phyloP scores from a whole-genome alignment of 2,113 vertebrate species.

The Oxyruncus cristatus region DNA sequence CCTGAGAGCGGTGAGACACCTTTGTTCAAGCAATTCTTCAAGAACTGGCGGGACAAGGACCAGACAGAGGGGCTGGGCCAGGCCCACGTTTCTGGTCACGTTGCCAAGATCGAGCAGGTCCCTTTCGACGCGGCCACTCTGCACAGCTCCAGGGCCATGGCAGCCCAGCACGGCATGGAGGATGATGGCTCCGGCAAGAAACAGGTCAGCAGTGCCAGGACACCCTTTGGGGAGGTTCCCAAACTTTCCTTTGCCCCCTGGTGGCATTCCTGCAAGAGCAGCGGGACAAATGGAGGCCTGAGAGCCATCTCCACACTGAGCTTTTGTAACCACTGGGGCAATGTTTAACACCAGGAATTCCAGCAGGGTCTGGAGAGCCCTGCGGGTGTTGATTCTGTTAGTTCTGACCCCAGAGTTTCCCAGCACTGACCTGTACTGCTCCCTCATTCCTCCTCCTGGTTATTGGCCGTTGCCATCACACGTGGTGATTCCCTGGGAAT shows the following conservation, averaged over 20 bases:
- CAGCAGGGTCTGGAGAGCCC: neutral
- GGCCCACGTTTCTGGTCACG: conserved; percentile 86
- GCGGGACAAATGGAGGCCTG: rapidly evolving
- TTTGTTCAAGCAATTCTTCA: conserved; percentile 98
- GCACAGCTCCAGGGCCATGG: conserved; percentile 90
- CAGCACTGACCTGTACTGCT: neutral
- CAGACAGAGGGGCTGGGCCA: conserved; percentile 89
- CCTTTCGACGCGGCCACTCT: conserved; percentile 87
- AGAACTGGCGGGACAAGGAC: conserved; percentile 93
- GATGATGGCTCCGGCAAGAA: conserved; percentile 90
- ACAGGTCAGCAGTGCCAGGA: conserved; percentile 63
- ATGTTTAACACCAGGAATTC: neutral
- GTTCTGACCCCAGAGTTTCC: neutral
- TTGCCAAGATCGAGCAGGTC: conserved; percentile 91
- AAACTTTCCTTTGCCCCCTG: neutral
- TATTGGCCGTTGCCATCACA: neutral
- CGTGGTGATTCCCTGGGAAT: neutral
- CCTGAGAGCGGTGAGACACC: conserved; percentile 94
- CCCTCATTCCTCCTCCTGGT: neutral
- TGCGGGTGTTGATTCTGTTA: neutral
- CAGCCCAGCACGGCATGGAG: conserved; percentile 96
- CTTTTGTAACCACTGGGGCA: neutral
- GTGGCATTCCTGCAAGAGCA: neutral
- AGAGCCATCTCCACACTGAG: neutral
- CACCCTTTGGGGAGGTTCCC: neutral